Evolutionary conservation across 1,140 invertebrate genomes (phyloP).

Genomic region (Oryctes rhinoceros): DNA sequence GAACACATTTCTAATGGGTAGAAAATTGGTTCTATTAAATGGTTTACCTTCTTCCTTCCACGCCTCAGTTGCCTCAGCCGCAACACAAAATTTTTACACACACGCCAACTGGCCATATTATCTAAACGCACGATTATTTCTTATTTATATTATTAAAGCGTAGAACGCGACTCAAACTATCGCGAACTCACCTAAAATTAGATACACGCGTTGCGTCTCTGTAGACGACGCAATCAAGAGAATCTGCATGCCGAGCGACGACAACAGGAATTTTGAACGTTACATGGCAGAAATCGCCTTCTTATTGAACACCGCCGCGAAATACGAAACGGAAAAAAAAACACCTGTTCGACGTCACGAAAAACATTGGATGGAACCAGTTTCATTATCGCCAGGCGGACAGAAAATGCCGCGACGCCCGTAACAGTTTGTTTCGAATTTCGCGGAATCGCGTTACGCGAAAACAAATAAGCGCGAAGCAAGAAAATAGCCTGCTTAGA

Average conservation of each 20-base stretch:
- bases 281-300: background rate
- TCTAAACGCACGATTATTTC: background rate
- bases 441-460: background rate
- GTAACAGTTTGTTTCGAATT: background rate
- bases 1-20: too few relatives aligned
- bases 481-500: too few relatives aligned
- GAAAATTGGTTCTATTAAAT: background rate
- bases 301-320: background rate
- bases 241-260: background rate
- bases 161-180: background rate
- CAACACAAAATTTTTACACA: background rate
- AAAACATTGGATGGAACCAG: constrained; percentile 18
- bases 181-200: background rate
- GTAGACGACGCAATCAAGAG: background rate
- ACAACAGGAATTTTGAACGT: background rate
- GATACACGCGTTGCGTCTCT: background rate
- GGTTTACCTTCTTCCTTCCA: background rate
- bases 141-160: background rate
- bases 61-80: background rate
- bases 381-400: background rate
- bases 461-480: too few relatives aligned
- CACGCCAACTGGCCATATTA: background rate
- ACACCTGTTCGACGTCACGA: background rate
- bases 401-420: background rate
- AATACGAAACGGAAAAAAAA: background rate